Percentiles rank a stretch among this genome's conserved stretches.
phyloP scores from a whole-genome alignment of 2,888 invertebrate species.

The Aplocera efformata region DNA sequence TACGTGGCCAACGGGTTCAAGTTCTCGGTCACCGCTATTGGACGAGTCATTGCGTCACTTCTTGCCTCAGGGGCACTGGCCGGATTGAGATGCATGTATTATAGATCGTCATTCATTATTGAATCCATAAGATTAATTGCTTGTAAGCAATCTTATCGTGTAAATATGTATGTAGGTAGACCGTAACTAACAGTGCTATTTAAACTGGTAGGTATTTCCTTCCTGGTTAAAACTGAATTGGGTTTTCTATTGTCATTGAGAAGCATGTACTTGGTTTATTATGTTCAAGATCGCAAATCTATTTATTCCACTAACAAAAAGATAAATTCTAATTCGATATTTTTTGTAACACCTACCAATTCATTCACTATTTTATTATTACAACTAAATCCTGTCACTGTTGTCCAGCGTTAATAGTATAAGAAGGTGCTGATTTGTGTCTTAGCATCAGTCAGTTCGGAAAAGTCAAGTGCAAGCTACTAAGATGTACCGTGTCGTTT shows the following conservation, averaged over 20 bases:
- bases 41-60: constrained; percentile 62
- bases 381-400: constrained; percentile 54
- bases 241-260: constrained; percentile 25
- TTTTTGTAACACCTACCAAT: constrained; percentile 47
- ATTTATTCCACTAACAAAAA: constrained; percentile 38
- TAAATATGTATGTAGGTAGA: no score
- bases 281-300: constrained; percentile 30
- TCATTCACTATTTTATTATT: constrained; percentile 59
- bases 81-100: constrained; percentile 52
- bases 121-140: not conserved
- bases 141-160: no score
- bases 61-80: constrained; percentile 52
- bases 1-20: constrained; percentile 54
- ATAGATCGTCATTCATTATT: constrained; percentile 31
- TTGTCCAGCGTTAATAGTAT: constrained; percentile 55
- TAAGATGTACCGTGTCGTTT: constrained; percentile 49
- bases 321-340: constrained; percentile 41
- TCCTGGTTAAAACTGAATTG: constrained; percentile 12
- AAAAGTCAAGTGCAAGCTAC: constrained; percentile 24
- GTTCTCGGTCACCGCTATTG: constrained; percentile 57
- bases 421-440: constrained; percentile 46
- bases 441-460: constrained; percentile 41
- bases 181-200: not conserved
- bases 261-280: constrained; percentile 26
- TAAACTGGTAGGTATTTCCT: constrained; percentile 6